These are phyloP conservation scores for Antechinus flavipes DNA, from an alignment of 2,113 vertebrate genomes.

Conservation along the genomic window DNA sequence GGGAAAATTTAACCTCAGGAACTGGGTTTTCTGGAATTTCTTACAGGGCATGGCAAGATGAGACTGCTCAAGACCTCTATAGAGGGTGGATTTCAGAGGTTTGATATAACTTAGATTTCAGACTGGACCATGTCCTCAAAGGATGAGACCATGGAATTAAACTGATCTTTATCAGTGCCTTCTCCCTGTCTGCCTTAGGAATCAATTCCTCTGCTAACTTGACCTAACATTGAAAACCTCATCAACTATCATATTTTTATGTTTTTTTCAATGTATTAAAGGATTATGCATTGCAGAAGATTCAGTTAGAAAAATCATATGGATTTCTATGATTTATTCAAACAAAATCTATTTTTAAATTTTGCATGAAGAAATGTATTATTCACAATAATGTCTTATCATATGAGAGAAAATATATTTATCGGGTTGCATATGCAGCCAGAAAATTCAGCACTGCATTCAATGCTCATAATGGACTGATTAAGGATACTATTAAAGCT, in stretches of 20 bases:
- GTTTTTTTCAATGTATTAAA: neutral
- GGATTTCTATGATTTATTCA: neutral
- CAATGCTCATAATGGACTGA: neutral
- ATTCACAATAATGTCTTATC: neutral
- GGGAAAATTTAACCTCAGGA: too few species aligned
- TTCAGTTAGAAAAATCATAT: neutral
- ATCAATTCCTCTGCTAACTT: too few species aligned
- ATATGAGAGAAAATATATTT: neutral
- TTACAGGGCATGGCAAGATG: too few species aligned
- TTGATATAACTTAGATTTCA: too few species aligned
- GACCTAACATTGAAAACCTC: too few species aligned
- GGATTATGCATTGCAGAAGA: neutral
- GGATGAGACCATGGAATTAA: too few species aligned
- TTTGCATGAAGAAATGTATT: neutral
- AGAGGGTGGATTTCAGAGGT: too few species aligned
- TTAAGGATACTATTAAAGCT: neutral
- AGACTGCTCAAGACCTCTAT: too few species aligned
- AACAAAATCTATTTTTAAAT: neutral
- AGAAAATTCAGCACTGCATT: neutral
- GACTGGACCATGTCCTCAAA: too few species aligned
- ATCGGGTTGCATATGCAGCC: neutral
- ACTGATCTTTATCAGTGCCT: too few species aligned
- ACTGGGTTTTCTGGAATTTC: too few species aligned
- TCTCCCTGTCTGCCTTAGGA: too few species aligned
- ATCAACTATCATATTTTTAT: neutral